Evolutionary conservation across 2,797 vertebrate genomes (phyloP).

Genomic region (Pseudochirops cupreus): DNA sequence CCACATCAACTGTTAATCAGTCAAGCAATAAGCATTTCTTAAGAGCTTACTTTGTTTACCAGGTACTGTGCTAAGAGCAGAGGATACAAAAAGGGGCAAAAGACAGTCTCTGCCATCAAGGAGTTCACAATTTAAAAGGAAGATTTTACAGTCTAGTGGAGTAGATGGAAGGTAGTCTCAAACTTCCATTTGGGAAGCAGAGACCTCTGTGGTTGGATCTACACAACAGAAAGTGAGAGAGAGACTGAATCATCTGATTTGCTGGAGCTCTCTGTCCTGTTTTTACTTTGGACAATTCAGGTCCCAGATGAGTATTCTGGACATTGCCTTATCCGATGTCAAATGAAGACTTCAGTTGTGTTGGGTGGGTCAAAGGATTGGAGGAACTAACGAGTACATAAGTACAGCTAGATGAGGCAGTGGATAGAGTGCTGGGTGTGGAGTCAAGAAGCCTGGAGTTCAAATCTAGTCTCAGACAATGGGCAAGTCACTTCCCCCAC

Average conservation of each 20-base stretch:
- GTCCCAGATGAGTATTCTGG: not conserved
- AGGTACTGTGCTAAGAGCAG: not conserved
- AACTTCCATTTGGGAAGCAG: not conserved
- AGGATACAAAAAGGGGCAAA: not conserved
- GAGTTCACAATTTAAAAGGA: not conserved
- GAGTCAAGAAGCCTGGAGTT: not conserved
- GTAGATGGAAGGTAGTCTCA: not conserved
- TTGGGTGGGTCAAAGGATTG: not conserved
- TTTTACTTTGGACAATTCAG: not conserved
- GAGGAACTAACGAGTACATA: not conserved
- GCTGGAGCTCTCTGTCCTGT: too few species aligned
- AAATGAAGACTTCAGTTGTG: not conserved
- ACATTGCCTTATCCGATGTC: not conserved
- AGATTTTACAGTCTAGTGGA: not conserved
- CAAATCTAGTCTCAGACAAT: not conserved
- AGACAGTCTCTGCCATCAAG: not conserved
- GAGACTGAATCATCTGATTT: not conserved
- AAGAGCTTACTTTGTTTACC: not conserved
- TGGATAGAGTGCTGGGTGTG: not conserved
- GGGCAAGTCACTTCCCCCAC: not conserved
- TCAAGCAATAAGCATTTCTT: not conserved
- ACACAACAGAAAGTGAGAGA: not conserved
- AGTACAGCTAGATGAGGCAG: not conserved
- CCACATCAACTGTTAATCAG: not conserved
- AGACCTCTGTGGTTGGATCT: not conserved